These are phyloP conservation scores for Spilarctia lutea DNA, from an alignment of 2,888 invertebrate species.

Conservation along the genomic window DNA sequence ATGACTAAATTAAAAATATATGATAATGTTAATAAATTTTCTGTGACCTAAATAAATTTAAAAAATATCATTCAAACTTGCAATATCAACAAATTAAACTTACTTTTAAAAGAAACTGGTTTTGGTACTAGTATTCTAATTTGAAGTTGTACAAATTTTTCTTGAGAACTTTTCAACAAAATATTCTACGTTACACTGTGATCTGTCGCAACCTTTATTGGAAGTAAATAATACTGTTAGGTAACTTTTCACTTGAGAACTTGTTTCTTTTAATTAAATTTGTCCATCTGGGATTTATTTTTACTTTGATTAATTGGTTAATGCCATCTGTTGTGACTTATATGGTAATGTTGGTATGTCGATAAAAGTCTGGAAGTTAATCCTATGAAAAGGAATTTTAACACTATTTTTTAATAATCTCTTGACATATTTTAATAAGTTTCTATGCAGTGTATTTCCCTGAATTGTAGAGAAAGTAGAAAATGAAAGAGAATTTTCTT, in stretches of 20 bases:
- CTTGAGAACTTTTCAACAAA: too few relatives aligned
- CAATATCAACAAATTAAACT: too few relatives aligned
- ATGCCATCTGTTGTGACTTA: conserved; percentile 8
- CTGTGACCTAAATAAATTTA: too few relatives aligned
- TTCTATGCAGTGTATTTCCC: too few relatives aligned
- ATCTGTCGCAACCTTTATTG: conserved; percentile 11
- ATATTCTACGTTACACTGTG: background rate
- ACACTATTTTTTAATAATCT: background rate
- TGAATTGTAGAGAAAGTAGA: background rate
- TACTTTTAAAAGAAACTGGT: too few relatives aligned
- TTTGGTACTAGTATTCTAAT: too few relatives aligned
- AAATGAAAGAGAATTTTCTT: too few relatives aligned
- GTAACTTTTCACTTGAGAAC: conserved; percentile 42
- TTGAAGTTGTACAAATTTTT: too few relatives aligned
- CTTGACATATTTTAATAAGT: too few relatives aligned
- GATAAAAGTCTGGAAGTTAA: background rate
- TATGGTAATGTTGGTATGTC: background rate
- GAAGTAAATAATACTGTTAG: conserved; percentile 27
- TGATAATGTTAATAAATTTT: too few relatives aligned
- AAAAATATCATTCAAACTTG: too few relatives aligned
- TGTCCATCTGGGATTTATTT: conserved; percentile 39
- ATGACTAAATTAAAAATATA: background rate
- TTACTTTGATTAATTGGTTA: conserved; percentile 17
- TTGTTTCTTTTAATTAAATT: conserved; percentile 46
- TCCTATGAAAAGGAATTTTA: background rate